Evolutionary conservation across 1,140 invertebrate genomes (phyloP).

Genomic region (Papilio glaucus): DNA sequence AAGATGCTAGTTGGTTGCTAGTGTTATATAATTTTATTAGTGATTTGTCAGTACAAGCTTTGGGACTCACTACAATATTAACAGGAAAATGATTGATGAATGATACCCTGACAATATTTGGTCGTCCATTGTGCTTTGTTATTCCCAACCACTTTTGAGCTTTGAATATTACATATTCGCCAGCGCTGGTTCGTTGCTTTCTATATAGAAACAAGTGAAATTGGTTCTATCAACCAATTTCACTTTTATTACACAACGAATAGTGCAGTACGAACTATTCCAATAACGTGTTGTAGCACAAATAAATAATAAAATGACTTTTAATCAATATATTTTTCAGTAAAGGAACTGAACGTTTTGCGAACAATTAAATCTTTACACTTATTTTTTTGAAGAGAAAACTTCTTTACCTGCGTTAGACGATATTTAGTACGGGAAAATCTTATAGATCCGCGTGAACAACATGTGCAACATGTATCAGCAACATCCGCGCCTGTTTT

Average conservation of each 20-base stretch:
- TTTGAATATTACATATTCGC: conserved; percentile 25
- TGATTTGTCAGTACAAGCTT: conserved; percentile 2
- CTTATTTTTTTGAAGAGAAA: too few relatives aligned
- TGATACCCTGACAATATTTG: conserved; percentile 31
- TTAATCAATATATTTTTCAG: too few relatives aligned
- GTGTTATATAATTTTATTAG: background rate
- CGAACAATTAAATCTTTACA: too few relatives aligned
- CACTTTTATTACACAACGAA: conserved; percentile 9
- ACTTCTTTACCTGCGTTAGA: too few relatives aligned
- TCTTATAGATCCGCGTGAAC: too few relatives aligned
- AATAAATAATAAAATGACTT: too few relatives aligned
- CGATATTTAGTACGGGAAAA: too few relatives aligned
- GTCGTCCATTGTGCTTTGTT: conserved; percentile 13
- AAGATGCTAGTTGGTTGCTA: too few relatives aligned
- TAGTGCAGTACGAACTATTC: background rate
- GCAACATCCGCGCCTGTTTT: too few relatives aligned
- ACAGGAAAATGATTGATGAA: conserved; percentile 24
- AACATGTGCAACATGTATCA: too few relatives aligned
- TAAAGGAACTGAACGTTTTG: too few relatives aligned
- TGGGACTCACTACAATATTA: conserved; percentile 6
- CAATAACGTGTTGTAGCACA: background rate
- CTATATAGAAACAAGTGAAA: conserved; percentile 21
- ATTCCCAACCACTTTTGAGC: conserved; percentile 26
- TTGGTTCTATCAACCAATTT: conserved; percentile 25
- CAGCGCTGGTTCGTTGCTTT: conserved; percentile 10